Evolutionary conservation across 2,888 invertebrate species (phyloP), one percentile per base, ranked within the genome.

Genomic region (Platycnemis pennipes): DNA sequence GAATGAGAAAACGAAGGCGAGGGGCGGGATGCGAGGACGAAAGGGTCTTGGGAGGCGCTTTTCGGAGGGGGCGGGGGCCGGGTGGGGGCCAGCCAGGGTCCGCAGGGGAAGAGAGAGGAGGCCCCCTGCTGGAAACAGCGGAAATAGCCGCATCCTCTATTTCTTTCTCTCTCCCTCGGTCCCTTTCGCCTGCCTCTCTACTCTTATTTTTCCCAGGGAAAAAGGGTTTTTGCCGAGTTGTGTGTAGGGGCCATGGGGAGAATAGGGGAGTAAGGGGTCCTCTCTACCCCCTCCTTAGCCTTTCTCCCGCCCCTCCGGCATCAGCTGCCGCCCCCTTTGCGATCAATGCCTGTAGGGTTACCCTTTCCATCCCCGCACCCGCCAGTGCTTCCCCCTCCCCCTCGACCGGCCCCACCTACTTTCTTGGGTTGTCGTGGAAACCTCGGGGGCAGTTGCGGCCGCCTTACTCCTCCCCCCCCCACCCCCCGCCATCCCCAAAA

Each of bases 221-320:
- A 94, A 94, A 88, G 94, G 94, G 89, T 85, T 37, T 85, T 86
- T 94, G 94, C 49, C 37, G 37, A 69, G 87, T 87, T 26, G 42
- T 63, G 89, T 95, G 95, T 95, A 96, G 96, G 95, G 95, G 94
- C 95, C 94, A 95, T 37, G 63, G 56, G 44, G 89, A 11, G 89
- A 46, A 45, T 22, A 46, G 87, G 87, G 89, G 56, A 7, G 96
- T 96, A 95, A 96, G 95, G 95, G 95, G 95, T 96, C 95, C 95
- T 95, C 95, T 95, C 95, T 95, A 95, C 95, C 89, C 94, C 94
- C 94, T n/a, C 45, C 87, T 88, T 88, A 88, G 94, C 94, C 94
- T 94, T 94, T 87, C 94, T 94, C 94, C 94, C 94, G 91, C 95
- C 94, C 94, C 94, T 94, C 86, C 88, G 63, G 77, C 63, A 89